These are phyloP conservation scores for Cetoscarus ocellatus DNA, from an alignment of 2,797 vertebrate genomes.

Conservation along the genomic window DNA sequence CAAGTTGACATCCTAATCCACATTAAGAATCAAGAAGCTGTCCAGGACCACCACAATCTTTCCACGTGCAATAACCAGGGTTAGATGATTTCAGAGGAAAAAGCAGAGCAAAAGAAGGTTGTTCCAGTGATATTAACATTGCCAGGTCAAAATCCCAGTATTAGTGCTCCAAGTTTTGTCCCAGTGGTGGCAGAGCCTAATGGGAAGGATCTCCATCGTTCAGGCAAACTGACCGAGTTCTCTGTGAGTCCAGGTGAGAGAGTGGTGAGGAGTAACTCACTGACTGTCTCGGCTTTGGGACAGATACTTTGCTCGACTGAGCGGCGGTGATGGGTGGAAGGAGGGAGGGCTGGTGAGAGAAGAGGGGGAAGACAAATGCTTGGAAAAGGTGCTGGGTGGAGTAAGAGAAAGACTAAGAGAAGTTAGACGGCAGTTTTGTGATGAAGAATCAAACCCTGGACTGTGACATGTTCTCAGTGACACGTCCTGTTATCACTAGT, in stretches of 20 bases:
- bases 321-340: not conserved
- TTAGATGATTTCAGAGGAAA: not conserved
- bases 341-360: too few species aligned
- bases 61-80: not conserved
- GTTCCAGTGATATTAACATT: not conserved
- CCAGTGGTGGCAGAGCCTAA: not conserved
- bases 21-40: not conserved
- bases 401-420: too few species aligned
- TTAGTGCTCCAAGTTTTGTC: not conserved
- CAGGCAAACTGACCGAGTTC: not conserved
- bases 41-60: not conserved
- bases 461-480: not conserved
- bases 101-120: not conserved
- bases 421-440: not conserved
- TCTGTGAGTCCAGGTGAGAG: conserved; percentile 26
- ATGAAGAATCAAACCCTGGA: not conserved
- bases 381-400: not conserved
- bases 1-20: not conserved
- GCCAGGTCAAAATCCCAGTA: conserved; percentile 1
- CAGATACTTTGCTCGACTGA: conserved; percentile 10
- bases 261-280: not conserved
- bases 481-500: not conserved
- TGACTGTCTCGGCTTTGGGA: not conserved
- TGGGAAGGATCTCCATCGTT: not conserved
- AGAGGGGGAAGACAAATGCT: not conserved